Percentiles rank a stretch among this genome's conserved stretches.
These are phyloP conservation scores for Tachysurus fulvidraco DNA, from an alignment of 2,113 vertebrate species.

Conservation along the genomic window DNA sequence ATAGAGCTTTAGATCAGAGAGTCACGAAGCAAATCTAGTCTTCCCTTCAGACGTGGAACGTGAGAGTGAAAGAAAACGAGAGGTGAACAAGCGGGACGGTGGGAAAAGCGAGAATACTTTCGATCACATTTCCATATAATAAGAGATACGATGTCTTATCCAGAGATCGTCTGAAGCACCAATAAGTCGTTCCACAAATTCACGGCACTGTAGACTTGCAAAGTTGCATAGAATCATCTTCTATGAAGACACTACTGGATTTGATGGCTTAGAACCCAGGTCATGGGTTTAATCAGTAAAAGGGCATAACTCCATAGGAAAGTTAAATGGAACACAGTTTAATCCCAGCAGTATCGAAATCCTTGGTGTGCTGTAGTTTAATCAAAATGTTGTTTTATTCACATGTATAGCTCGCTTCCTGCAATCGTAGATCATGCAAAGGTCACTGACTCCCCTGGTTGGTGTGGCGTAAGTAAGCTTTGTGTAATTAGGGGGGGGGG, in stretches of 20 bases:
- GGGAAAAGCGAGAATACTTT: neutral
- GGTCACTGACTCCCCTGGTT: neutral
- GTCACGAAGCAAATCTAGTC: neutral
- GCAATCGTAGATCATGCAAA: neutral
- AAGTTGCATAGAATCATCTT: neutral
- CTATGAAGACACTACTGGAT: neutral
- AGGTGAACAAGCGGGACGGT: neutral
- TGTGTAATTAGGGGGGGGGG: neutral
- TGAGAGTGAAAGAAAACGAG: neutral
- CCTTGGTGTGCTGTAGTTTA: neutral
- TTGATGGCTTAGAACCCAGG: neutral
- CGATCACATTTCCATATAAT: neutral
- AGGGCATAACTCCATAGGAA: neutral
- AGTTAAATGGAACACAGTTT: neutral
- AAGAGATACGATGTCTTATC: neutral
- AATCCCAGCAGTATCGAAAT: neutral
- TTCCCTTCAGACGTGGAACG: neutral
- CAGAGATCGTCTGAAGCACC: neutral
- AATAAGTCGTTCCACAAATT: neutral
- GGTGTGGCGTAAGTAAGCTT: slow-evolving; percentile 8
- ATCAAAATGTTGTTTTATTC: neutral
- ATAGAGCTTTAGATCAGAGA: neutral
- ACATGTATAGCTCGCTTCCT: neutral
- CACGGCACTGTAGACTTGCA: neutral
- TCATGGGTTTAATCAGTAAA: neutral